Conservation (phyloP, 2,888 invertebrate species). For the Eucriotettix oculatus region DNA sequence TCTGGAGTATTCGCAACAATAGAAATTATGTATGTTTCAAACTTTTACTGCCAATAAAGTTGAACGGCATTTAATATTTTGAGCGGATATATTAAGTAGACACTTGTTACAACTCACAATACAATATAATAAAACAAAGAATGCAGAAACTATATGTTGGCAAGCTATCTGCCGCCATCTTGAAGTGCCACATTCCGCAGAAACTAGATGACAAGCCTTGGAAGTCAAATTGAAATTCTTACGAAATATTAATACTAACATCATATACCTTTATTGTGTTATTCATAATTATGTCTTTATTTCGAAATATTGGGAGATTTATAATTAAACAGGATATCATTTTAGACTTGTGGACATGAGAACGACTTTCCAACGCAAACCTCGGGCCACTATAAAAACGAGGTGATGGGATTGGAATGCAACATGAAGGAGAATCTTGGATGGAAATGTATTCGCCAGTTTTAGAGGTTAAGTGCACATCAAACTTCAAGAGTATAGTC, state of each 20-base stretch:
- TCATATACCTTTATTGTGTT: background rate
- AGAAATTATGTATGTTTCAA: background rate
- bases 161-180: conserved; percentile 53
- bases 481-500: too few species aligned
- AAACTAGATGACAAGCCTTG: conserved; percentile 10
- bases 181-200: conserved; percentile 53
- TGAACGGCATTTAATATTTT: too few species aligned
- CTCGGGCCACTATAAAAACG: conserved; percentile 5
- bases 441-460: too few species aligned
- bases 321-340: too few species aligned
- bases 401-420: conserved; percentile 5
- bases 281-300: too few species aligned
- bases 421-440: background rate
- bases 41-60: too few species aligned
- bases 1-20: background rate
- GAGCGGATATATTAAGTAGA: background rate
- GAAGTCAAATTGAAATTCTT: conserved; percentile 4
- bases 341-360: background rate
- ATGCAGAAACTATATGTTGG: conserved; percentile 39
- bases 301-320: too few species aligned
- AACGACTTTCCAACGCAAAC: conserved; percentile 5
- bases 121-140: conserved; percentile 7
- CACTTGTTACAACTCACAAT: background rate
- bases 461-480: too few species aligned
- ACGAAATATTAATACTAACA: background rate